Conservation (phyloP, 2,113 vertebrate species). For the Eudyptes chrysolophus region DNA sequence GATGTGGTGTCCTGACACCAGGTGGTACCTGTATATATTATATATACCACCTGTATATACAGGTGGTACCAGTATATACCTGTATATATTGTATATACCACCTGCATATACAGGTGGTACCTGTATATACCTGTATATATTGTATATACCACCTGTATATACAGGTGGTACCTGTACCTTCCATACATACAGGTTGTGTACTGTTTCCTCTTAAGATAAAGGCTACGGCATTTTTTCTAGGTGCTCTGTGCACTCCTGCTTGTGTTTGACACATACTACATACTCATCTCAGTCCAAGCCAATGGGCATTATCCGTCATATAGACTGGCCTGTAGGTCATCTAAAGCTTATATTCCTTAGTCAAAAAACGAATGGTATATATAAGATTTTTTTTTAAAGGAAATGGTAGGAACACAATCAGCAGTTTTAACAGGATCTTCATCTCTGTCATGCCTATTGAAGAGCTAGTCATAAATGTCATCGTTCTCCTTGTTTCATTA, state of each 20-base stretch:
- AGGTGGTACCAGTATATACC: neutral
- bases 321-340: neutral
- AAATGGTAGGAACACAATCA: neutral
- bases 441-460: neutral
- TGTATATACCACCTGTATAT: neutral
- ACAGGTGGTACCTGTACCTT: neutral
- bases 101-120: neutral
- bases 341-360: neutral
- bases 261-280: neutral
- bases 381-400: neutral
- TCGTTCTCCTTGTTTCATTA: neutral
- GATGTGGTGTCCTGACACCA: neutral
- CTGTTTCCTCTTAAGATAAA: neutral
- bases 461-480: neutral
- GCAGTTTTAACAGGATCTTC: neutral
- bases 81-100: neutral
- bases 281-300: neutral
- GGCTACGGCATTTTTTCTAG: neutral
- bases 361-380: neutral
- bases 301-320: neutral
- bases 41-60: neutral
- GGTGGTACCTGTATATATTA: neutral
- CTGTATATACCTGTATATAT: too few relatives aligned
- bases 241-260: neutral
- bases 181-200: neutral